phyloP scores from a whole-genome alignment of 2,888 invertebrate species.

The Campoplex nolae region DNA sequence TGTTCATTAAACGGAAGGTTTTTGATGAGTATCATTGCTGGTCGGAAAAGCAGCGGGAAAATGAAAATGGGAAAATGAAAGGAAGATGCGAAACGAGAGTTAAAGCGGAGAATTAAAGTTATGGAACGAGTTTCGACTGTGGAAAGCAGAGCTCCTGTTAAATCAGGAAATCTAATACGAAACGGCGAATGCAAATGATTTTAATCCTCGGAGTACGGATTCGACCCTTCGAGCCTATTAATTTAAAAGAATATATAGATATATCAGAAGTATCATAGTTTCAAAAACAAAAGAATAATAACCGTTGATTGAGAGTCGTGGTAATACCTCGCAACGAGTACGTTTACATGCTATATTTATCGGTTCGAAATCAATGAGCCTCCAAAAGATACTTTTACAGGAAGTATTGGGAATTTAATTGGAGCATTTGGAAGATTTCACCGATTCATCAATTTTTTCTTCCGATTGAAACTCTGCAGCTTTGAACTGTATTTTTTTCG shows the following conservation, averaged over 20 bases:
- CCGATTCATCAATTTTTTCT: too few relatives aligned
- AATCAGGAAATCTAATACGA: conserved; percentile 60
- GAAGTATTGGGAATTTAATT: too few relatives aligned
- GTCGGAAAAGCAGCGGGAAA: conserved; percentile 27
- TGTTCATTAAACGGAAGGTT: conserved; percentile 40
- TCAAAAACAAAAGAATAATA: not conserved
- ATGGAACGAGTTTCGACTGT: conserved; percentile 15
- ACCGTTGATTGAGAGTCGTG: not conserved
- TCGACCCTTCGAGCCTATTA: conserved; percentile 53
- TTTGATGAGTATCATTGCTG: conserved; percentile 27
- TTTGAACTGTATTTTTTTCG: too few relatives aligned
- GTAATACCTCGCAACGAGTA: too few relatives aligned
- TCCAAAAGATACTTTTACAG: too few relatives aligned
- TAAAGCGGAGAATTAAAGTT: conserved; percentile 19
- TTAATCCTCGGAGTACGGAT: conserved; percentile 58
- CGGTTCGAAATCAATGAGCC: too few relatives aligned
- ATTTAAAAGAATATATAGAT: conserved; percentile 41
- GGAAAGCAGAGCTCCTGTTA: conserved; percentile 26
- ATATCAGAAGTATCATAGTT: not conserved
- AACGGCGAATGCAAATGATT: conserved; percentile 69
- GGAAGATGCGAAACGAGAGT: conserved; percentile 20
- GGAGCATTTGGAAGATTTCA: too few relatives aligned
- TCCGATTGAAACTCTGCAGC: too few relatives aligned
- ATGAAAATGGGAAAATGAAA: conserved; percentile 27
- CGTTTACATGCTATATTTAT: too few relatives aligned